Conservation (phyloP, 2,888 invertebrate genomes). For the Platyscelio sp. region DNA sequence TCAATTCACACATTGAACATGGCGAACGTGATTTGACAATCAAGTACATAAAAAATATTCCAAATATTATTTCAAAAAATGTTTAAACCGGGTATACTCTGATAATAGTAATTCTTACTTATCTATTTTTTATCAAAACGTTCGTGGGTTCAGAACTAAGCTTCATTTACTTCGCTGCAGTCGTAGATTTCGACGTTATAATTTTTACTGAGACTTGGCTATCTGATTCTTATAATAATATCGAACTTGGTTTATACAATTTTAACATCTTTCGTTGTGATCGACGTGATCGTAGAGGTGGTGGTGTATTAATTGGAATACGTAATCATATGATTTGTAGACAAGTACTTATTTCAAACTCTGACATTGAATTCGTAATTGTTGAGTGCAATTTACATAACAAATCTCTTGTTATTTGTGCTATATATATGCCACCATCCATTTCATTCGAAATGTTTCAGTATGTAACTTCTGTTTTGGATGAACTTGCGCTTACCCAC, state of each 20-base stretch:
- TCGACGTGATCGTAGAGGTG: not conserved
- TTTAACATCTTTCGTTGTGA: not conserved
- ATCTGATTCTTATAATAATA: not conserved
- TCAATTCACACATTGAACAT: constrained; percentile 3
- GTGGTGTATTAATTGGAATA: not conserved
- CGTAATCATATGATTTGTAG: not conserved
- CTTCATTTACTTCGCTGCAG: not conserved
- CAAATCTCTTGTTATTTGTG: not conserved
- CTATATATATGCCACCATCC: not conserved
- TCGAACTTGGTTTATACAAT: not conserved
- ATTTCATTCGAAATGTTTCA: not conserved
- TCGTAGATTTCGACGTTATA: not conserved
- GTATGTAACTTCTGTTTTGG: not conserved
- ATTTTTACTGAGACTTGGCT: constrained; percentile 9
- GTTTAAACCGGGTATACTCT: not conserved
- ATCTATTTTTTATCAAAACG: constrained; percentile 7
- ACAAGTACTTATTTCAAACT: not conserved
- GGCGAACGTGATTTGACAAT: not conserved
- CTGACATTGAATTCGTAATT: not conserved
- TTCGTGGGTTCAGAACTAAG: constrained; percentile 1
- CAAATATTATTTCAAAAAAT: constrained; percentile 8
- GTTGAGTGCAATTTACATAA: not conserved
- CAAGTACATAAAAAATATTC: not conserved
- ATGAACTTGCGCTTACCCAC: not conserved
- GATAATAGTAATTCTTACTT: not conserved